Percentiles rank a stretch among this genome's conserved stretches.
Evolutionary conservation across 2,797 vertebrate species (phyloP).

Genomic region (Clarias pachynema): DNA sequence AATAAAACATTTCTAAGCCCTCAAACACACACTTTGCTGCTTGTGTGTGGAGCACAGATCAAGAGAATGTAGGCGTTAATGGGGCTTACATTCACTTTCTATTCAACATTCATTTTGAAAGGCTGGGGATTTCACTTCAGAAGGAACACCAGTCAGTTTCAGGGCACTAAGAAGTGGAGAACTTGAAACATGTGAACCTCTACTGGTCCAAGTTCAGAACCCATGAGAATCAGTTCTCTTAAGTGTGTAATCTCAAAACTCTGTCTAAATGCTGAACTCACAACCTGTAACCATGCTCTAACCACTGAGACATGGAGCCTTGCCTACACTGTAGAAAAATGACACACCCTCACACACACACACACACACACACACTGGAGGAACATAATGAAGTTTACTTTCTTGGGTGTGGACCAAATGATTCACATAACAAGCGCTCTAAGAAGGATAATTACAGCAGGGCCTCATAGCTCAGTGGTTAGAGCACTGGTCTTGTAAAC

Average conservation of each 20-base stretch:
- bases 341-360: neutral
- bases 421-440: neutral
- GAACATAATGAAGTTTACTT: neutral
- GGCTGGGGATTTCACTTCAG: neutral
- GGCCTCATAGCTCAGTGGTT: neutral
- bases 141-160: neutral
- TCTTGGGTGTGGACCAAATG: neutral
- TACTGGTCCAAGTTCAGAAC: neutral
- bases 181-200: too few relatives aligned
- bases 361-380: too few relatives aligned
- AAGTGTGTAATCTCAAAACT: neutral
- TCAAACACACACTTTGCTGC: too few relatives aligned
- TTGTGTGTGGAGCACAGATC: too few relatives aligned
- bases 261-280: neutral
- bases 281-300: neutral
- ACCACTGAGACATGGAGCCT: neutral
- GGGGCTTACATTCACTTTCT: neutral
- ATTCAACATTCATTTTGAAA: neutral
- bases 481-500: neutral
- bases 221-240: neutral
- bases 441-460: neutral
- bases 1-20: too few relatives aligned
- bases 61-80: too few relatives aligned
- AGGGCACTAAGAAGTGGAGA: too few relatives aligned
- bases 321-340: neutral